Conservation (phyloP, 2,797 vertebrate species). For the Labeo calbasu region DNA sequence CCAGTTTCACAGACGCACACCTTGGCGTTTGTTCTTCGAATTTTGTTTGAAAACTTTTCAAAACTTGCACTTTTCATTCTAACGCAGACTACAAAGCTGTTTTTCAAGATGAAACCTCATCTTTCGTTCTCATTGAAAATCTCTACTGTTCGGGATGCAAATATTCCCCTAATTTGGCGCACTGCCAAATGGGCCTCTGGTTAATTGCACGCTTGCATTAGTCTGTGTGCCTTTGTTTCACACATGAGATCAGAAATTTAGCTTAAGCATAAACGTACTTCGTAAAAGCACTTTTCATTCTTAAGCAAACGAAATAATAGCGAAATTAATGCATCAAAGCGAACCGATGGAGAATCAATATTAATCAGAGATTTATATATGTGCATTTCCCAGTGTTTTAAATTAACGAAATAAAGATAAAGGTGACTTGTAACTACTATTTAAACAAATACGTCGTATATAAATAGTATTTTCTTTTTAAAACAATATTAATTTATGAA, state of each 20-base stretch:
- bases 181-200: slow-evolving; percentile 36
- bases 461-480: neutral
- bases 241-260: neutral
- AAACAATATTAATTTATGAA: neutral
- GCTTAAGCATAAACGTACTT: slow-evolving; percentile 13
- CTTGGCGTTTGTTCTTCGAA: neutral
- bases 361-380: neutral
- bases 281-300: neutral
- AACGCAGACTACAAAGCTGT: neutral
- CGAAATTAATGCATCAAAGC: neutral
- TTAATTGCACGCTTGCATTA: slow-evolving; percentile 42
- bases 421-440: neutral
- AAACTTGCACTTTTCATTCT: neutral
- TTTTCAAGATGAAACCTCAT: neutral
- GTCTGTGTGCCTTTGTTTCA: slow-evolving; percentile 49
- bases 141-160: slow-evolving; percentile 4
- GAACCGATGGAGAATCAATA: neutral
- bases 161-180: slow-evolving; percentile 36
- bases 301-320: neutral
- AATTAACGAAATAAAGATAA: slow-evolving; percentile 10
- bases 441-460: neutral
- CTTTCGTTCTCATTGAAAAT: slow-evolving; percentile 4
- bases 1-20: neutral
- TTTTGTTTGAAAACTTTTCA: neutral
- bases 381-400: neutral